Percentiles rank a stretch among this genome's conserved stretches.
phyloP scores from a whole-genome alignment of 1,140 invertebrate species.

The Trachymyrmex septentrionalis region DNA sequence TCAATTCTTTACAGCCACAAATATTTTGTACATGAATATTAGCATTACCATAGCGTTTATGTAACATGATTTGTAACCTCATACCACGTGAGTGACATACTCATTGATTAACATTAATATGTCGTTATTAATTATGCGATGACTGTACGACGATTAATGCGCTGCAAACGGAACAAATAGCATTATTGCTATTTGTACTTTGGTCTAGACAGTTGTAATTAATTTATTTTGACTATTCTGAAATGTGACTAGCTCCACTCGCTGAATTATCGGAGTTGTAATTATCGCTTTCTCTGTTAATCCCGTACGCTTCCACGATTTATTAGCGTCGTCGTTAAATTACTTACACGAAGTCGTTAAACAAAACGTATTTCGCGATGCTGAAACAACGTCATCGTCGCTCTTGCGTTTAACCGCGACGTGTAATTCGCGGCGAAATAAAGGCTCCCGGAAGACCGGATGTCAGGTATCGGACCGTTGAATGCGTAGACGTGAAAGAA shows the following conservation, averaged over 20 bases:
- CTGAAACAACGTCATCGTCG: slow-evolving; percentile 22
- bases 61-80: slow-evolving; percentile 44
- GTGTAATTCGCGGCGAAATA: slow-evolving; percentile 25
- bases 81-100: slow-evolving; percentile 46
- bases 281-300: slow-evolving; percentile 52
- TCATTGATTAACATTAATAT: slow-evolving; percentile 64
- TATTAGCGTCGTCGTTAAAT: slow-evolving; percentile 60
- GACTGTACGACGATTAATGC: slow-evolving; percentile 57
- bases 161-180: slow-evolving; percentile 52
- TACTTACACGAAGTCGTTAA: slow-evolving; percentile 48
- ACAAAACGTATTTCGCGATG: slow-evolving; percentile 37
- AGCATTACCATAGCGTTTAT: slow-evolving; percentile 46
- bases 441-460: neutral
- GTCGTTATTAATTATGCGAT: slow-evolving; percentile 59
- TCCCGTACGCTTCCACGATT: slow-evolving; percentile 51
- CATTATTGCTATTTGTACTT: slow-evolving; percentile 61
- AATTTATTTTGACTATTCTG: slow-evolving; percentile 64
- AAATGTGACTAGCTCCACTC: slow-evolving; percentile 47
- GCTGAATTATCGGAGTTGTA: slow-evolving; percentile 57
- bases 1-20: neutral
- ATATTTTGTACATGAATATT: slow-evolving; percentile 38
- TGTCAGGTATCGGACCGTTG: neutral
- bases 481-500: slow-evolving; percentile 1
- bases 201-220: slow-evolving; percentile 58
- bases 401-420: slow-evolving; percentile 20